A percentile compares a stretch with the other conserved stretches of the same genome.
These are phyloP conservation scores for Mnemiopsis leidyi DNA, from an alignment of 37 sponge, comb jelly and placozoan species.

Conservation along the genomic window DNA sequence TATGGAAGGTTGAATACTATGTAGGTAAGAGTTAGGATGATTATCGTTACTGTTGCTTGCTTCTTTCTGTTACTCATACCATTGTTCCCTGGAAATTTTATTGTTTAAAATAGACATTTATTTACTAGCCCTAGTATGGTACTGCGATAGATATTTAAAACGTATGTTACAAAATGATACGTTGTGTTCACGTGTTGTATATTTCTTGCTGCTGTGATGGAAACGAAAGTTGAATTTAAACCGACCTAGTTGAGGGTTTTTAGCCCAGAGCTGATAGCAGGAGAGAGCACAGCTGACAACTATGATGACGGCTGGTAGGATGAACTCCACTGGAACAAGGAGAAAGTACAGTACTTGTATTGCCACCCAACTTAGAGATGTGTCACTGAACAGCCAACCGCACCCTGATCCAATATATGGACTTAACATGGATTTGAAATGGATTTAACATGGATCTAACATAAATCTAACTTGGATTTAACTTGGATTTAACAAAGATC, in stretches of 20 bases:
- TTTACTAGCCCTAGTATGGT: too few relatives aligned
- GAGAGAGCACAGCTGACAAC: conserved; percentile 15
- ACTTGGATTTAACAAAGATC: too few relatives aligned
- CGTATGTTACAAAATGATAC: too few relatives aligned
- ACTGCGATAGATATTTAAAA: too few relatives aligned
- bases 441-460: too few relatives aligned
- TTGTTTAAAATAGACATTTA: too few relatives aligned
- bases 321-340: neutral
- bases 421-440: too few relatives aligned
- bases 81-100: neutral
- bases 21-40: conserved; percentile 15
- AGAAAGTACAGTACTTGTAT: neutral
- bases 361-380: neutral
- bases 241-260: neutral
- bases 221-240: too few relatives aligned
- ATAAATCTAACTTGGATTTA: too few relatives aligned
- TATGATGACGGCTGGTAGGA: neutral
- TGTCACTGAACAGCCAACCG: neutral
- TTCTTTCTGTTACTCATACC: neutral
- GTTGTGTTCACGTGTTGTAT: too few relatives aligned
- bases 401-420: neutral
- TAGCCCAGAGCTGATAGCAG: neutral
- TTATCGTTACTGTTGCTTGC: neutral
- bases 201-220: too few relatives aligned
- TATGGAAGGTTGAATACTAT: conserved; percentile 1